Base-by-base conservation (phyloP, 2,113 vertebrate genomes). In the Cololabis saira region DNA sequence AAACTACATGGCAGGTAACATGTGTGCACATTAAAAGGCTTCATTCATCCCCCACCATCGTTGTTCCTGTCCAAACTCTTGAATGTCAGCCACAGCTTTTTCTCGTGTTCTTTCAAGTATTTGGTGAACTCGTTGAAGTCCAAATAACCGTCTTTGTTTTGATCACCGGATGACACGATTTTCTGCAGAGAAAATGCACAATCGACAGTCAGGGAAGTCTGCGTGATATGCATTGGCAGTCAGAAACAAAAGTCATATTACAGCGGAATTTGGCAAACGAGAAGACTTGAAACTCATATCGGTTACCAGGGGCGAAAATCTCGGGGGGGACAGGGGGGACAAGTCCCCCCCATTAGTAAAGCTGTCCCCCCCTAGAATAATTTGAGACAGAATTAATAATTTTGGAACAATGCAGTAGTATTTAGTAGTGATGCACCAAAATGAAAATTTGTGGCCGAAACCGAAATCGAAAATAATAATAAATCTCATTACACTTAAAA, bases 41-140 rank as follows among this genome's bases (percentile, higher is more conserved):
- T 14, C 21, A 14, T 53, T 55, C 21, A 13, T 52, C 47, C 50
- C 63, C 71, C 82, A 98, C 97, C 97, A 52, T 98, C 97, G 61
- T 96, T 94, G 85, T 99, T 99, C 89, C 92, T 95, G 87, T 99
- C 97, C 88, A 99, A 83, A 83, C 95, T 99, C 84, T 93, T 98
- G 87, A 99, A 99, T 0, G 97, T 96, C 75, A 99, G 86, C 78
- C 89, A 90, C 91, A 99, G 96, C 88, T 98, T 98, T 87, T 95
- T 97, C 90, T 99, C 97, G 63, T 98, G 97, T 21, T 96, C 96
- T 78, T 95, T 96, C 76, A 99, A 94, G 56, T 98, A 99, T 58
- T 85, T 93, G 85, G 94, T 94, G 90, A 99, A 99, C 91, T 99
- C 97, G 79, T 87, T 88, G 86, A 98, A 97, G 90, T 98, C 96